Evolutionary conservation across 2,113 vertebrate species (phyloP).

Genomic region (Gopherus evgoodei): DNA sequence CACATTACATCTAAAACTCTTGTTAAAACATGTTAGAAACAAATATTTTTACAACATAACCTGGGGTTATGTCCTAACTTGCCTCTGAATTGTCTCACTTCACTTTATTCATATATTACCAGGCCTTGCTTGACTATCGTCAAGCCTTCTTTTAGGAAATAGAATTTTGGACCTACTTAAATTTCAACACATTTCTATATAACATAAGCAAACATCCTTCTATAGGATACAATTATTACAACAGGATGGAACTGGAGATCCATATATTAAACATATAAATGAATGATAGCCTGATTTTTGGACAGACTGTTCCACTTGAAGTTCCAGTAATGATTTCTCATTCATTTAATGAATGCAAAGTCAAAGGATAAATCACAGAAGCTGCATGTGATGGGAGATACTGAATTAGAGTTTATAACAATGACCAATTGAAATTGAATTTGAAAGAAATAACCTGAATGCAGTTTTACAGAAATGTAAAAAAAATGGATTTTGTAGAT

Average conservation of each 20-base stretch:
- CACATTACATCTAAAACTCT: neutral
- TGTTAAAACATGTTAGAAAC: neutral
- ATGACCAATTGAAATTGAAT: neutral
- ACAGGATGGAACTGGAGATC: neutral
- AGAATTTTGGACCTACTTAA: neutral
- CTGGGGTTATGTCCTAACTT: neutral
- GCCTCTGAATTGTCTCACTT: neutral
- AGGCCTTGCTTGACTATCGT: neutral
- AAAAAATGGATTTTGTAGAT: neutral
- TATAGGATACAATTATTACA: neutral
- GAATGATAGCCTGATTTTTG: neutral
- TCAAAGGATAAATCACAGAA: neutral
- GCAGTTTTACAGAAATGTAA: constrained; percentile 17
- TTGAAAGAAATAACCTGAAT: neutral
- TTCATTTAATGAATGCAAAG: neutral
- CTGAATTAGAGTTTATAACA: neutral
- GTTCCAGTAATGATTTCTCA: neutral
- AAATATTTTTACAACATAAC: neutral
- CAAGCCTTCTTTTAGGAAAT: neutral
- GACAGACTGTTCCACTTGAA: neutral
- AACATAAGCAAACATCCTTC: neutral
- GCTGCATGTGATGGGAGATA: neutral
- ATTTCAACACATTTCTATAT: neutral
- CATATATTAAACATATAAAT: neutral
- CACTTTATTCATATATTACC: neutral